These are phyloP conservation scores for Amphimallon solstitiale DNA, from an alignment of 2,888 invertebrate species.

Conservation along the genomic window DNA sequence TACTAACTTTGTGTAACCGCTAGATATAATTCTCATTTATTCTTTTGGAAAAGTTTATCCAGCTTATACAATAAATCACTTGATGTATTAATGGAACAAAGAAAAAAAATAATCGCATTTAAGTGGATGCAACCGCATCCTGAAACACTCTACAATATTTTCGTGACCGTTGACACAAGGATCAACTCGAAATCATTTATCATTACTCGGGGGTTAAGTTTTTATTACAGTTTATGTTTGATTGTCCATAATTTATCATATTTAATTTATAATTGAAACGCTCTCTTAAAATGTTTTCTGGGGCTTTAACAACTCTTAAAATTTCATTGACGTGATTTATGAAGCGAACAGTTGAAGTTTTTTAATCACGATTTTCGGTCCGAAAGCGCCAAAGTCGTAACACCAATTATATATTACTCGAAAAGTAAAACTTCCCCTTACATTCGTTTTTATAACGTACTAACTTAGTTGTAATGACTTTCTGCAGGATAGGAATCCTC, in stretches of 20 bases:
- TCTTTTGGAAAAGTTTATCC: no score
- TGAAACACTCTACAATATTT: no score
- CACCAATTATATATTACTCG: background rate
- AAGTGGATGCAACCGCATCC: background rate
- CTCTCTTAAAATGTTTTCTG: background rate
- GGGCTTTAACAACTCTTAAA: slow-evolving; percentile 6
- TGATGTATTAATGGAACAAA: no score
- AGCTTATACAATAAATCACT: no score
- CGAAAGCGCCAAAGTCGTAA: background rate
- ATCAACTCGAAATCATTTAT: no score
- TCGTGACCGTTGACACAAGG: no score
- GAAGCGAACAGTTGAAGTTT: background rate
- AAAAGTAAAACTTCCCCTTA: background rate
- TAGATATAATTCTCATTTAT: no score
- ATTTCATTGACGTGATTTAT: slow-evolving; percentile 7
- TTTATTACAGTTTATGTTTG: no score
- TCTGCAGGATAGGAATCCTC: background rate
- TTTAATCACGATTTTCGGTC: slow-evolving; percentile 1
- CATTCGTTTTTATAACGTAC: background rate
- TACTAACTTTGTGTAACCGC: no score
- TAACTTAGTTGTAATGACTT: background rate
- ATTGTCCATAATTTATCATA: no score
- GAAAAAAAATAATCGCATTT: background rate
- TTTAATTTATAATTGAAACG: slow-evolving; percentile 9
- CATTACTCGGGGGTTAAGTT: no score